Conservation (phyloP, 2,113 vertebrate genomes). For the Isurus oxyrinchus region DNA sequence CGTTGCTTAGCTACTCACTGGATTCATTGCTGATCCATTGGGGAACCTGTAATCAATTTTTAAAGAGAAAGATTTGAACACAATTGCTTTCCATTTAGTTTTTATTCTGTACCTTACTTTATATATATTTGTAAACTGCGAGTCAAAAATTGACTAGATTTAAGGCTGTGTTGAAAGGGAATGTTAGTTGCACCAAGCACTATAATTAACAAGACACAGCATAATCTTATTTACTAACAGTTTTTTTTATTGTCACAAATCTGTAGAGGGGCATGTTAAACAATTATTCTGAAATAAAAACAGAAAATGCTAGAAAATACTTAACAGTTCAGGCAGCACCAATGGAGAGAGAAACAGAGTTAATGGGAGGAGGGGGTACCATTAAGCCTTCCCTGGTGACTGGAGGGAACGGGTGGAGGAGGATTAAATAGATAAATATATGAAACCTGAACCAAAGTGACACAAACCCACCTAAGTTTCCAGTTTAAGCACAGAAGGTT, state of each 20-base stretch:
- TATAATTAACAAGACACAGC: neutral
- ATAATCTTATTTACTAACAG: neutral
- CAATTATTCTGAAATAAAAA: neutral
- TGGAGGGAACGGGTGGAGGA: neutral
- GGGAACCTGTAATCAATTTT: neutral
- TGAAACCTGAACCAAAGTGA: neutral
- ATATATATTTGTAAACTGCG: neutral
- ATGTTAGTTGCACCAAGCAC: neutral
- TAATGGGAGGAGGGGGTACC: neutral
- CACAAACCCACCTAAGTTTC: neutral
- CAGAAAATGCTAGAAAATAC: neutral
- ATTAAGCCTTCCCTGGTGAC: neutral
- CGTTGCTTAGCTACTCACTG: neutral
- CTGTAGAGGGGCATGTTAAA: neutral
- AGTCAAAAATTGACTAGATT: neutral
- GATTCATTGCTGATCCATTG: neutral
- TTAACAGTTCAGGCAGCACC: neutral
- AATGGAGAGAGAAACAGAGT: neutral
- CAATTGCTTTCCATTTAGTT: neutral
- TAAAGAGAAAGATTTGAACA: neutral
- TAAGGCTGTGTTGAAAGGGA: neutral
- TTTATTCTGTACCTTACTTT: neutral
- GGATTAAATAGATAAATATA: neutral
- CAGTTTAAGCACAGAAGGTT: neutral
- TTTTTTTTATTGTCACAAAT: neutral